Percentiles rank a stretch among this genome's conserved stretches.
These are phyloP conservation scores for Enteromius trimaculatus DNA, from an alignment of 2,797 vertebrate species.

Conservation along the genomic window DNA sequence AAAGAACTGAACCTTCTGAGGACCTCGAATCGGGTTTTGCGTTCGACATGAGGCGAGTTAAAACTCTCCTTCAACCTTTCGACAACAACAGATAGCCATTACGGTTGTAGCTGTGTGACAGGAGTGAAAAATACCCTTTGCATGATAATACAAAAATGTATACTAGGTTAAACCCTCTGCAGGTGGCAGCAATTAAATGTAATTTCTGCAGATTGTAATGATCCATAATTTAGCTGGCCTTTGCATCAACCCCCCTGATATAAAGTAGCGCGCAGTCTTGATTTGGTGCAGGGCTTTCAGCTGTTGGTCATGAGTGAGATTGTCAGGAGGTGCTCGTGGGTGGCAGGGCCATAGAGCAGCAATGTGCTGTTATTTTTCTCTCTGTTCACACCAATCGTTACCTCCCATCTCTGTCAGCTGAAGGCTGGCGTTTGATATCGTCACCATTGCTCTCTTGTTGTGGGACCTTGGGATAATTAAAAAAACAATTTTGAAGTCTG, in stretches of 20 bases:
- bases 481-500: too few species aligned
- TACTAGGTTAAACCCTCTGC: constrained; percentile 79
- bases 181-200: constrained; percentile 86
- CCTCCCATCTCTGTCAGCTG: constrained; percentile 34
- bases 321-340: constrained; percentile 63
- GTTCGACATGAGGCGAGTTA: constrained; percentile 38
- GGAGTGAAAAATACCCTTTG: constrained; percentile 59
- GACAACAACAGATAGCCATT: constrained; percentile 51
- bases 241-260: constrained; percentile 73
- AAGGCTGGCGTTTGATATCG: background rate
- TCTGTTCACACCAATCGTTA: constrained; percentile 44
- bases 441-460: constrained; percentile 27
- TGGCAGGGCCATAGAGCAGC: constrained; percentile 53
- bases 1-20: background rate
- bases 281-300: constrained; percentile 61
- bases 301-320: constrained; percentile 64
- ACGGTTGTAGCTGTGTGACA: constrained; percentile 46
- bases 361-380: constrained; percentile 65
- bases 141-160: constrained; percentile 76
- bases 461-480: background rate
- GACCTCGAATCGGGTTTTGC: constrained; percentile 10
- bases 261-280: constrained; percentile 65
- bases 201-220: constrained; percentile 83
- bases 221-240: constrained; percentile 76
- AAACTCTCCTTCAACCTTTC: constrained; percentile 61